Percentiles rank a stretch among this genome's conserved stretches.
phyloP scores from a whole-genome alignment of 1,140 invertebrate species.

The Drosophila lini region DNA sequence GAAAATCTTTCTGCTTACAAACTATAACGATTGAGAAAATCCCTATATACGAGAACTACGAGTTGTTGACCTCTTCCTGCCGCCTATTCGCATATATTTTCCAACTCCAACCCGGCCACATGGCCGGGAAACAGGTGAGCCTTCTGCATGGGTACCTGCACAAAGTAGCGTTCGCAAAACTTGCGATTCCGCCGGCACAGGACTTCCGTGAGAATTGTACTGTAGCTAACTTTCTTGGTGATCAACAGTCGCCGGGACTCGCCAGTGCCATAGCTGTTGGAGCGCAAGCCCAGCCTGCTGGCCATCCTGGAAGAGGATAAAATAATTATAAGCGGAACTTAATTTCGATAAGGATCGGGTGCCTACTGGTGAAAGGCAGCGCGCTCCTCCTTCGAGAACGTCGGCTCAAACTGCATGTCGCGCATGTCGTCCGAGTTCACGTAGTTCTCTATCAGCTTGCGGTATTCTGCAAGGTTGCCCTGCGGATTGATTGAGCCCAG shows the following conservation, averaged over 20 bases:
- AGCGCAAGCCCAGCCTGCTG: slow-evolving; percentile 85
- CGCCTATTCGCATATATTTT: slow-evolving; percentile 41
- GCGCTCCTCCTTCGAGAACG: slow-evolving; percentile 90
- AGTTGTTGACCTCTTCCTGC: background rate
- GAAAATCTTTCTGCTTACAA: background rate
- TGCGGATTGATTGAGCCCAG: slow-evolving; percentile 52
- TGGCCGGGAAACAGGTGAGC: slow-evolving; percentile 73
- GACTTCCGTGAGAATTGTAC: slow-evolving; percentile 64
- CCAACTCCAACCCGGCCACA: slow-evolving; percentile 63
- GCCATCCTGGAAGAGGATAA: slow-evolving; percentile 57
- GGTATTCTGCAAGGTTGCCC: slow-evolving; percentile 44
- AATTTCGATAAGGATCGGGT: no score
- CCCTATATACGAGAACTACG: slow-evolving; percentile 42
- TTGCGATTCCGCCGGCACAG: slow-evolving; percentile 61
- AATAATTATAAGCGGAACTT: background rate
- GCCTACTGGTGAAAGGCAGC: slow-evolving; percentile 88
- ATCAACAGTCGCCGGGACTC: slow-evolving; percentile 85
- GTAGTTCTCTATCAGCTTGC: slow-evolving; percentile 84
- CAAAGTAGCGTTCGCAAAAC: slow-evolving; percentile 77
- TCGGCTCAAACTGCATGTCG: slow-evolving; percentile 88
- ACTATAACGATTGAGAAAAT: slow-evolving; percentile 33
- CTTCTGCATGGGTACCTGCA: slow-evolving; percentile 77
- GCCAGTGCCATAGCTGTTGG: slow-evolving; percentile 86
- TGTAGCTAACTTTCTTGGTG: slow-evolving; percentile 63
- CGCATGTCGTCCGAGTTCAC: slow-evolving; percentile 85